Evolutionary conservation across 2,113 vertebrate genomes (phyloP), one percentile per base, ranked within the genome.

Genomic region (Merops nubicus): DNA sequence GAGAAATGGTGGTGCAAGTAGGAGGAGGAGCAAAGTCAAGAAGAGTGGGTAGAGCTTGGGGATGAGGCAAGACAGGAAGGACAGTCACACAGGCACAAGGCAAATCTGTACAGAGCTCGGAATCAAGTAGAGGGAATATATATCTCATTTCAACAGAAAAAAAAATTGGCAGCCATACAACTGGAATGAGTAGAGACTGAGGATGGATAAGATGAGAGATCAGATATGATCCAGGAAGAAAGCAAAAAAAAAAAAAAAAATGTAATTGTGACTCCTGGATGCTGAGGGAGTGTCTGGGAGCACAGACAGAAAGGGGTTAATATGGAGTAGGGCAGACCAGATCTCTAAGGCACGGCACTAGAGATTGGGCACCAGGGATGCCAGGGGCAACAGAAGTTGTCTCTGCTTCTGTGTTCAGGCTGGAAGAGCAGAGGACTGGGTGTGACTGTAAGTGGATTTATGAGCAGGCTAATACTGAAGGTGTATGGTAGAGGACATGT

Each of bases 21-120:
- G 86, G 65, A 89, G 73, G 64, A 93, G 40, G 48, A 79, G 73
- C 64, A 94, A 94, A 95, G 80, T 76, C 5, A 25, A 95, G 56
- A 89, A 40, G 64, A 91, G 93, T 95, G 87, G 95, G 92, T 38
- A 77, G 81, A 92, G 21, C 62, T 84, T 2, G 4, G 43, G 38
- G 34, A 56, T 74, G 83, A 92, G 54, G 34, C 56, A 81, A 76
- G 73, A 77, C 8, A 62, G 68, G 56, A 94, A 67, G 29, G 89
- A 81, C 5, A 85, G 64, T 31, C 48, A 79, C 40, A 43, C 2
- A 85, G 38, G 34, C 69, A 82, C 63, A 65, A 25, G 57, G 31
- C 33, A 79, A 60, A 78, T 62, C 69, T 62, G n/a, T 43, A 56
- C 23, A 38, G 51, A 77, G 18, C 33, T 86, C 53, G 42, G 42